Conservation (phyloP, 2,113 vertebrate genomes). For the Acinonyx jubatus region DNA sequence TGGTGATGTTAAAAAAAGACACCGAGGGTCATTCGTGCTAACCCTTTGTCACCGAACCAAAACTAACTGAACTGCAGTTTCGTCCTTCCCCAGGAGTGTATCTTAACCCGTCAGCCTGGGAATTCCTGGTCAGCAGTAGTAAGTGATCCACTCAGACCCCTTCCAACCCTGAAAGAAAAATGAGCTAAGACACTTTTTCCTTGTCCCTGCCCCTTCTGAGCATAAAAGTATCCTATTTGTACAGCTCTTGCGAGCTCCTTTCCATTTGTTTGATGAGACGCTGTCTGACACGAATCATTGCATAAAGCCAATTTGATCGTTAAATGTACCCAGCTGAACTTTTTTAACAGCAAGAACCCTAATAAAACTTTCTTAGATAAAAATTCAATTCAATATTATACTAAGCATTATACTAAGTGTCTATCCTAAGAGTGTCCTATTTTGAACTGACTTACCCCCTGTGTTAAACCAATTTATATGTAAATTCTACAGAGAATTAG, state of each 20-base stretch:
- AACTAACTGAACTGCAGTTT: not conserved
- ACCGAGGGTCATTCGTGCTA: not conserved
- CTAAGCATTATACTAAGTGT: conserved; percentile 39
- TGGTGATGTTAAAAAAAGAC: not conserved
- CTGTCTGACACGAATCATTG: not conserved
- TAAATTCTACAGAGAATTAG: conserved; percentile 72
- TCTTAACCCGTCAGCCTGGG: not conserved
- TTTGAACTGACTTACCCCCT: conserved; percentile 37
- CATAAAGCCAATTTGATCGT: not conserved
- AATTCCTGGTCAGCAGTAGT: not conserved
- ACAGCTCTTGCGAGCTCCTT: not conserved
- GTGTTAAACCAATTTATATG: conserved; percentile 63
- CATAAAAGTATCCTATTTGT: not conserved
- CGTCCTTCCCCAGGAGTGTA: not conserved
- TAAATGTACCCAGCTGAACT: not conserved
- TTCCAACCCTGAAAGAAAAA: not conserved
- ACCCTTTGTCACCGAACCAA: not conserved
- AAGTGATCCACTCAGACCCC: not conserved
- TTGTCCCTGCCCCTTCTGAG: not conserved
- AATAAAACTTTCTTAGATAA: conserved; percentile 59
- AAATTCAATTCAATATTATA: conserved; percentile 47
- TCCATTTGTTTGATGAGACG: not conserved
- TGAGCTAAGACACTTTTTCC: not conserved
- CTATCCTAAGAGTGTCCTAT: not conserved
- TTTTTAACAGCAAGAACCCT: not conserved